Conservation (phyloP, 2,113 vertebrate genomes). For the Aspidoscelis tigris region DNA sequence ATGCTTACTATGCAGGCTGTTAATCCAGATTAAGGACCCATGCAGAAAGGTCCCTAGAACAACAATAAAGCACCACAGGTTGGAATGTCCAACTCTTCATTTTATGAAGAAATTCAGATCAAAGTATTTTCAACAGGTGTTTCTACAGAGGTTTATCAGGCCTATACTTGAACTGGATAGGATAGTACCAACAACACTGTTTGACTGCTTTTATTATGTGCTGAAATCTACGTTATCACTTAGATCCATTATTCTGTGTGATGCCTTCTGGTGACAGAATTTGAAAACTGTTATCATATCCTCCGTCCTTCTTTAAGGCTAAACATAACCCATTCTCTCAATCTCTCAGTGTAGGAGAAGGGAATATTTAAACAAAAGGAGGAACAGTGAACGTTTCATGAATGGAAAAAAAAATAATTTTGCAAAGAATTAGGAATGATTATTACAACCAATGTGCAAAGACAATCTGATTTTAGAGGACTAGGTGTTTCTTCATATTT, state of each 20-base stretch:
- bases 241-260: not conserved
- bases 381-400: not conserved
- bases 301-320: too few species aligned
- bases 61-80: too few species aligned
- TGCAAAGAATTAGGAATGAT: not conserved
- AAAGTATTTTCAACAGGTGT: too few species aligned
- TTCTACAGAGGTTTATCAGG: too few species aligned
- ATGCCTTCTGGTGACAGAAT: not conserved
- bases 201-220: not conserved
- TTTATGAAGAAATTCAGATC: too few species aligned
- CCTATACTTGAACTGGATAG: not conserved
- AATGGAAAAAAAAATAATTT: not conserved
- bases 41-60: too few species aligned
- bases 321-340: not conserved
- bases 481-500: too few species aligned
- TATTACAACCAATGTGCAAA: not conserved
- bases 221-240: not conserved
- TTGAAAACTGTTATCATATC: too few species aligned
- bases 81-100: too few species aligned
- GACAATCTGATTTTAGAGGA: not conserved
- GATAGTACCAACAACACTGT: not conserved
- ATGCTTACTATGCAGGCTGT: too few species aligned
- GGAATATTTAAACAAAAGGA: not conserved
- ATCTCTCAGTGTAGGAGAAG: not conserved
- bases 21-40: too few species aligned